Percentiles rank a stretch among this genome's conserved stretches.
phyloP scores from a whole-genome alignment of 1,140 invertebrate genomes.

The Heliothis virescens region DNA sequence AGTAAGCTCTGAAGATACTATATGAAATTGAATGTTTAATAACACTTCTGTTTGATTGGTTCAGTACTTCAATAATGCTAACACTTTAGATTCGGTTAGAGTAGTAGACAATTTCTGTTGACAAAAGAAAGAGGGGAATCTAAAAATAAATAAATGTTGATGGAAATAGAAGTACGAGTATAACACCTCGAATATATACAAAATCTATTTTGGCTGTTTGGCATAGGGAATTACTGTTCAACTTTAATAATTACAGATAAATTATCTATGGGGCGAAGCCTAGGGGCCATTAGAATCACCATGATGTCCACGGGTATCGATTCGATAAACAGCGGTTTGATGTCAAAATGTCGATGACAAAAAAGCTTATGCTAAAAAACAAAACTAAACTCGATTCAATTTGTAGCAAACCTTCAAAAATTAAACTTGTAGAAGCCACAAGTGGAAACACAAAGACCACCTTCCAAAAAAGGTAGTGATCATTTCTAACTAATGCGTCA shows the following conservation, averaged over 20 bases:
- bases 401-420: not conserved
- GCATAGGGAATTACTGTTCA: not conserved
- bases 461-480: slow-evolving; percentile 52
- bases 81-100: not conserved
- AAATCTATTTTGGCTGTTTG: not conserved
- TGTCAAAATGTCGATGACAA: not conserved
- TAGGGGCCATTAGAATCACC: too few species aligned
- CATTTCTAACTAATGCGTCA: slow-evolving; percentile 35
- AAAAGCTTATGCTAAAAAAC: not conserved
- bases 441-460: slow-evolving; percentile 36
- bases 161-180: slow-evolving; percentile 4
- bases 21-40: slow-evolving; percentile 33
- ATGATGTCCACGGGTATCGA: too few species aligned
- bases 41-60: not conserved
- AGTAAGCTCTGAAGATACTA: slow-evolving; percentile 13
- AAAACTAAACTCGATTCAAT: too few species aligned
- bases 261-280: too few species aligned
- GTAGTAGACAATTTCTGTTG: slow-evolving; percentile 3
- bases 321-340: too few species aligned
- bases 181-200: not conserved
- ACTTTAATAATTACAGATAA: too few species aligned
- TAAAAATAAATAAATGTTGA: slow-evolving; percentile 39
- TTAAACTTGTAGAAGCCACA: not conserved
- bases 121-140: slow-evolving; percentile 28
- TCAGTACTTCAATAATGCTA: slow-evolving; percentile 6